Percentiles rank a stretch among this genome's conserved stretches.
Evolutionary conservation across 2,888 invertebrate species (phyloP).

Genomic region (Autographa pulchrina): DNA sequence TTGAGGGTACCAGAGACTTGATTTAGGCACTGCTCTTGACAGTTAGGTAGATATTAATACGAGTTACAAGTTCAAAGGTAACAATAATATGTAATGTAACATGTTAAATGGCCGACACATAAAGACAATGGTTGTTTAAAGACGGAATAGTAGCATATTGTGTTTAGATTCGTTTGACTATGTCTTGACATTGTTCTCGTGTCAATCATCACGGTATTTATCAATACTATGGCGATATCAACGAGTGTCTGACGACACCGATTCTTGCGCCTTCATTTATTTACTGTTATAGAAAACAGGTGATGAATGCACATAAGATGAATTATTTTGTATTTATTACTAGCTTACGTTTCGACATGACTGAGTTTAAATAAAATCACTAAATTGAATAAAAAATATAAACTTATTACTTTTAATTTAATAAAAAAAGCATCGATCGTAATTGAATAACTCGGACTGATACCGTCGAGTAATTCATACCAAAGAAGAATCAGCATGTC

Average conservation of each 20-base stretch:
- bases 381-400: too few relatives aligned
- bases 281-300: background rate
- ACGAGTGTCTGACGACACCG: background rate
- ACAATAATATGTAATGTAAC: background rate
- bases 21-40: background rate
- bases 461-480: too few relatives aligned
- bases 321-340: too few relatives aligned
- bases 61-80: background rate
- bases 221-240: conserved; percentile 4
- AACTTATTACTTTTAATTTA: too few relatives aligned
- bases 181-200: background rate
- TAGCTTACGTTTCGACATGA: too few relatives aligned
- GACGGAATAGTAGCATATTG: background rate
- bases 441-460: too few relatives aligned
- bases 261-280: background rate
- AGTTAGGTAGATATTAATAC: background rate
- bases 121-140: conserved; percentile 4
- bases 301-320: background rate
- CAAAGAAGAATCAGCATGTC: too few relatives aligned
- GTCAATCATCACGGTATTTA: conserved; percentile 1
- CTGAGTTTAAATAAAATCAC: too few relatives aligned
- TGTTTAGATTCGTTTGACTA: background rate
- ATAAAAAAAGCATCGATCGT: too few relatives aligned
- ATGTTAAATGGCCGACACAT: background rate
- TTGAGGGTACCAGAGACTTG: background rate